Evolutionary conservation across 2,888 invertebrate species (phyloP), one percentile per base, ranked within the genome.

Genomic region (Tiphia femorata): DNA sequence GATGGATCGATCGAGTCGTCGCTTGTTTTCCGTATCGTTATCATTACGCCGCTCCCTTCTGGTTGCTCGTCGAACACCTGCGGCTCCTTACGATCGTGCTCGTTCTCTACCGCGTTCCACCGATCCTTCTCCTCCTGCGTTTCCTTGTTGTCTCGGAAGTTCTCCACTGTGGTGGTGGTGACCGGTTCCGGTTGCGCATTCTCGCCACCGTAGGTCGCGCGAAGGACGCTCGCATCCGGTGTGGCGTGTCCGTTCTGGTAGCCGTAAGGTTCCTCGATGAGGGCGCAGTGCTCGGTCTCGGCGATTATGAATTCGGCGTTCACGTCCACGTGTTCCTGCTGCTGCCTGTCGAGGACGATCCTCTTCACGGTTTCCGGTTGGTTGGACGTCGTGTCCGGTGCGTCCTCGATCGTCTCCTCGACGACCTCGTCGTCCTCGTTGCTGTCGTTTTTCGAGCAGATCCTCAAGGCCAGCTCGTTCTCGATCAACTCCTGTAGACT

Each of bases 401-500:
- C 42, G 3, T 64, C 72, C 2, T 64, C 57, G 0, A 61, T 63
- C 1, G 69, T 69, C 4, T 68, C 67, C 1, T 27, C 25, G 1
- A 58, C 64, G 0, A 59, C n/a, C 3, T 35, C 46, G 0, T 62
- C 44, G 0, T 61, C 62, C 5, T 67, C 55, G 2, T 53, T 49
- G 5, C 30, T 42, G 2, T 72, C 60, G 47, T 64, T 68, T 27
- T 52, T 76, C 2, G 80, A 74, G 35, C 78, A 78, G 58, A 82
- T 83, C 56, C 82, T 71, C 12, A 83, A 51, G 0, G 80, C 83
- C 19, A 83, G 62, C 49, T 83, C 83, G 58, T 76, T 82, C 52
- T 83, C 82, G 52, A 83, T 83, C 33, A 83, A 58, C 47, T 83
- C 82, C 55, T 82, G 81, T 0, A 83, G 73, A 23, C 82, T 83